Evolutionary conservation across 2,888 invertebrate species (phyloP), one percentile per base, ranked within the genome.

Genomic region (Blomia tropicalis): DNA sequence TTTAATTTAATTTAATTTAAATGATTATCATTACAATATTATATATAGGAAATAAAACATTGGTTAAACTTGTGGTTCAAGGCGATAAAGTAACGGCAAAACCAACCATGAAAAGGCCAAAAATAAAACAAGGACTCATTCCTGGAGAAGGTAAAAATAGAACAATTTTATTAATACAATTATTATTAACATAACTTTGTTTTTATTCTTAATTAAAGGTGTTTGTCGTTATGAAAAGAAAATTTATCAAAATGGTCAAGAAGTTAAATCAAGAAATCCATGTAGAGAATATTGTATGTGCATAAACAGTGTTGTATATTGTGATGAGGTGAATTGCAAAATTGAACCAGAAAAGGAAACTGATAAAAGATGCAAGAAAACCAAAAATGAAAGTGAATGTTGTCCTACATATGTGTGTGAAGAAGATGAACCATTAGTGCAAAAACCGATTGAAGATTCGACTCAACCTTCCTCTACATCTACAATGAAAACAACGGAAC

Each of bases 221-320:
- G 60, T 65, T 29, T 68, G 68, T 43, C 66, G 68, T 4, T 79
- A 81, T 73, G 80, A 83, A 71, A 84, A 84, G 25, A 80, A 78
- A 70, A 78, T 80, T 63, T 85, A 84, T 74, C 81, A 80, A 67
- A 85, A 85, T 72, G 85, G 84, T n/a, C 83, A 84, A 75, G 81
- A 82, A 73, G 64, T 68, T 11, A 60, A 56, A 0, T 64, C 66
- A 11, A 59, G 22, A n/a, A 63, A 43, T n/a, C 67, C 67, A 14
- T 68, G 68, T 53, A 54, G 62, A 11, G 60, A 59, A 4, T 64
- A 66, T 36, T 68, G 68, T 43, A 62, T 63, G 25, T 68, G 68
- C 51, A 59, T 66, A 11, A 66, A 67, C 59, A 68, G 69, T 56
- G 66, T 68, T 14, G 62, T 68, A 0, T 64, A 66, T 36, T 69